Percentiles rank a stretch among this genome's conserved stretches.
Evolutionary conservation across 2,888 invertebrate genomes (phyloP).

Genomic region (Spatulosminthurus flaviceps): DNA sequence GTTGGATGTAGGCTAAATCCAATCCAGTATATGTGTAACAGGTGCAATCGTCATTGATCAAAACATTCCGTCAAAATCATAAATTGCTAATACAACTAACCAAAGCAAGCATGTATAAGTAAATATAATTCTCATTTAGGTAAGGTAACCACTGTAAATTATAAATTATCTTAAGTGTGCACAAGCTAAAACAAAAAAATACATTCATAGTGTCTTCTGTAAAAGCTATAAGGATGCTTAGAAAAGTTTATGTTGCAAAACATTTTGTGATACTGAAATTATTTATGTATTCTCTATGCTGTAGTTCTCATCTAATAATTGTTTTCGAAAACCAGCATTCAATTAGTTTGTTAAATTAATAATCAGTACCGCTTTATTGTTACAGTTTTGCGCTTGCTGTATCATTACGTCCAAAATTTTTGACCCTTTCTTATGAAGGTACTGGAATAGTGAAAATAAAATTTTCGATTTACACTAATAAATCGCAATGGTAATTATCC

Average conservation of each 20-base stretch:
- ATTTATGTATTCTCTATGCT: slow-evolving; percentile 20
- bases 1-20: too few relatives aligned
- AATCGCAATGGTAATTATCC: too few relatives aligned
- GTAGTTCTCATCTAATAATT: background rate
- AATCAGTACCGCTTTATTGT: background rate
- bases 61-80: slow-evolving; percentile 32
- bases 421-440: background rate
- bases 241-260: slow-evolving; percentile 21
- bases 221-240: background rate
- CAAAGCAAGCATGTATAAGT: slow-evolving; percentile 26
- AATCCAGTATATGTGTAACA: background rate
- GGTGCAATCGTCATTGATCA: slow-evolving; percentile 33
- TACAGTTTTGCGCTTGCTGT: background rate
- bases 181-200: background rate
- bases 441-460: background rate
- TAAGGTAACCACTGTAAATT: background rate
- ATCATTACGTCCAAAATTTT: background rate
- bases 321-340: slow-evolving; percentile 6
- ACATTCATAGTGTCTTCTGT: background rate
- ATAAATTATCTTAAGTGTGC: background rate
- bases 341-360: background rate
- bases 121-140: background rate
- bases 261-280: slow-evolving; percentile 39
- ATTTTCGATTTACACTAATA: too few relatives aligned
- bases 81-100: slow-evolving; percentile 15